Conservation (phyloP, 2,888 invertebrate genomes). For the Scelioninae gen. 1 region DNA sequence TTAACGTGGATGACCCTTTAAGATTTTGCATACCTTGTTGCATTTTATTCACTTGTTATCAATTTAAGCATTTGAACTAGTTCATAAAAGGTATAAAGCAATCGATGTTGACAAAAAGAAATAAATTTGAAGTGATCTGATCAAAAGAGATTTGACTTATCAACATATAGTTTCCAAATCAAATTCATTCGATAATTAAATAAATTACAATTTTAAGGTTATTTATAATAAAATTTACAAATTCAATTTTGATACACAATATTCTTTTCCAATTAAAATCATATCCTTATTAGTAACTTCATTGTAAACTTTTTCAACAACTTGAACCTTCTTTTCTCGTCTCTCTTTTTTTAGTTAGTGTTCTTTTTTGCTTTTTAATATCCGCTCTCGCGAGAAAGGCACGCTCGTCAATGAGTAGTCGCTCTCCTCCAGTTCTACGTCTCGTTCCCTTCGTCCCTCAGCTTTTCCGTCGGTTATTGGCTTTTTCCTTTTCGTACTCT, state of each 20-base stretch:
- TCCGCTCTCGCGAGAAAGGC: conserved; percentile 67
- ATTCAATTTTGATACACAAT: not conserved
- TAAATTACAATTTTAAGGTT: too few relatives aligned
- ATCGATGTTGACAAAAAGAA: too few relatives aligned
- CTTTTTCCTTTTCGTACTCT: conserved; percentile 38
- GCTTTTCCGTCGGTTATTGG: conserved; percentile 29
- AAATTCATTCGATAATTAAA: too few relatives aligned
- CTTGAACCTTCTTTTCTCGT: conserved; percentile 19
- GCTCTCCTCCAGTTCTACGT: conserved; percentile 46
- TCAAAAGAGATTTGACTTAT: too few relatives aligned
- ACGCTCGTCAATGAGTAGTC: conserved; percentile 73
- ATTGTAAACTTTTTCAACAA: conserved; percentile 1
- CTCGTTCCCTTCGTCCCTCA: conserved; percentile 6
- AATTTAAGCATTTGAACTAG: too few relatives aligned
- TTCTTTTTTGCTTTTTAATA: conserved; percentile 72
- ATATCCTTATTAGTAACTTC: not conserved
- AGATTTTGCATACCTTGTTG: too few relatives aligned
- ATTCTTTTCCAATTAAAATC: not conserved
- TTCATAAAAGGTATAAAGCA: too few relatives aligned
- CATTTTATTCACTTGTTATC: too few relatives aligned
- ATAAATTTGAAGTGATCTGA: too few relatives aligned
- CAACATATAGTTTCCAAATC: too few relatives aligned
- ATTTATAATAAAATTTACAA: not conserved
- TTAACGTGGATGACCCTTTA: too few relatives aligned
- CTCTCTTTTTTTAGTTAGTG: conserved; percentile 41